Percentiles rank a stretch among this genome's conserved stretches.
Conservation (phyloP, 2,888 invertebrate species). For the Dermolepida albohirtum region DNA sequence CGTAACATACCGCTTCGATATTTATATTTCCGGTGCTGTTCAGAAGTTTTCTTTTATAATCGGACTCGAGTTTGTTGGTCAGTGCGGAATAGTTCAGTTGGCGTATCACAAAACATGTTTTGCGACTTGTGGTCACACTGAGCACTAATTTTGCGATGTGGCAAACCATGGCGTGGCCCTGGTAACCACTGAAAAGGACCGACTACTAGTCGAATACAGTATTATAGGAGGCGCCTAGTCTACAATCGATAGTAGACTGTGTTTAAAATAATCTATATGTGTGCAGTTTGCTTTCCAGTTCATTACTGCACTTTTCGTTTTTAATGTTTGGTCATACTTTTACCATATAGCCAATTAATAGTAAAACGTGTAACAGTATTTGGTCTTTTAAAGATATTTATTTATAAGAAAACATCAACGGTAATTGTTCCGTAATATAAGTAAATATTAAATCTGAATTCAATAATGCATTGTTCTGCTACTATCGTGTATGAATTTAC, state of each 20-base stretch:
- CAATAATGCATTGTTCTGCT: too few relatives aligned
- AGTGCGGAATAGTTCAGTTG: conserved; percentile 18
- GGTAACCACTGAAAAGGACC: conserved; percentile 34
- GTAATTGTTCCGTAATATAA: too few relatives aligned
- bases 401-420: too few relatives aligned
- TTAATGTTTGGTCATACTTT: too few relatives aligned
- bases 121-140: conserved; percentile 21
- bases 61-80: not conserved
- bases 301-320: too few relatives aligned
- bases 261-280: conserved; percentile 6
- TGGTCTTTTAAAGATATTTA: not conserved
- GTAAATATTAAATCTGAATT: too few relatives aligned
- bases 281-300: too few relatives aligned
- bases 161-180: conserved; percentile 39
- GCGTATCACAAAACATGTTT: conserved; percentile 15
- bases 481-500: too few relatives aligned
- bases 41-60: not conserved
- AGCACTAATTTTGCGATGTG: conserved; percentile 20
- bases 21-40: not conserved
- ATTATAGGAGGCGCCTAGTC: conserved; percentile 25
- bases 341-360: too few relatives aligned
- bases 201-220: conserved; percentile 11
- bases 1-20: conserved; percentile 1
- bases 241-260: conserved; percentile 21
- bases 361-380: not conserved